Conservation (phyloP, 2,797 vertebrate species). For the Diceros bicornis region DNA sequence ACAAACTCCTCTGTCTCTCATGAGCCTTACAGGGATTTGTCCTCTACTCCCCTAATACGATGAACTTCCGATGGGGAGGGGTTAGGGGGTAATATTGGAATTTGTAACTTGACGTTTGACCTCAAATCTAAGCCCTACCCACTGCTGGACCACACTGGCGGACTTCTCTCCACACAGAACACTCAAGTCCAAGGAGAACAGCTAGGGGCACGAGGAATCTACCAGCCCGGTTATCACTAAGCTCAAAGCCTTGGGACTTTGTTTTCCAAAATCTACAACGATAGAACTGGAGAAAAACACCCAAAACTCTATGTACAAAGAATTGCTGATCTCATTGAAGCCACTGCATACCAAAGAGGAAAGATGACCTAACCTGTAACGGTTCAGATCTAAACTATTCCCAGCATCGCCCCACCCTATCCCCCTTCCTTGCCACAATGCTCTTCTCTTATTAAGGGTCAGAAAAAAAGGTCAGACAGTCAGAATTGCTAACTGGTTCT, state of each 20-base stretch:
- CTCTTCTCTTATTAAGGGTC: conserved; percentile 4
- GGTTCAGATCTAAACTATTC: not conserved
- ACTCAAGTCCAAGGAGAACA: conserved; percentile 45
- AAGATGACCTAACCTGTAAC: not conserved
- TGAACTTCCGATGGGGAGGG: conserved; percentile 7
- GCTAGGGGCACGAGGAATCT: conserved; percentile 76
- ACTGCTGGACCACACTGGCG: not conserved
- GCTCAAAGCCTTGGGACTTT: not conserved
- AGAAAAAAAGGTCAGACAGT: not conserved
- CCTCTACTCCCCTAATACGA: conserved; percentile 56
- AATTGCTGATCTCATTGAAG: conserved; percentile 31
- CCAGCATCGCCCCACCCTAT: not conserved
- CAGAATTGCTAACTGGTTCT: conserved; percentile 55
- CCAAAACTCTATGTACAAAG: conserved; percentile 7
- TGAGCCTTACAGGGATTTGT: not conserved
- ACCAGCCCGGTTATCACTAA: conserved; percentile 44
- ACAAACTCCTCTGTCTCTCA: conserved; percentile 45
- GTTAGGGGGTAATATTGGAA: not conserved
- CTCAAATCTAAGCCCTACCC: not conserved
- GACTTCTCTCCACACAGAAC: not conserved
- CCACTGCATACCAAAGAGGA: not conserved
- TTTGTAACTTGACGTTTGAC: conserved; percentile 48
- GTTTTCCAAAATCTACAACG: conserved; percentile 56
- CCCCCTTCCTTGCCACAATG: not conserved
- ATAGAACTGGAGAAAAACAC: not conserved